Conservation (phyloP, 1,140 invertebrate genomes). For the Psilanteris sp. region DNA sequence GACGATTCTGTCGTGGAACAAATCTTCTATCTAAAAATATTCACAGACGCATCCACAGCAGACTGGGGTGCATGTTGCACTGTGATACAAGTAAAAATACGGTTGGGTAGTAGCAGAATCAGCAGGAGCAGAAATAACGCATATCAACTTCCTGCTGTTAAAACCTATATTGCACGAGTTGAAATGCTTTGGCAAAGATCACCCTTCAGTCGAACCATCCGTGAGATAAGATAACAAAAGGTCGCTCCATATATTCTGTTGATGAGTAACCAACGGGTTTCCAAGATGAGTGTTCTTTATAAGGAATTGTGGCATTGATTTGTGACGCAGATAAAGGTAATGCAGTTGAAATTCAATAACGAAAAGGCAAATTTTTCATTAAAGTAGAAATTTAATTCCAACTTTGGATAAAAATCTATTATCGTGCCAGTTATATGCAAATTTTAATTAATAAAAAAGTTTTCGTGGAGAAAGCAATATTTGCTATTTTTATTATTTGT, state of each 20-base stretch:
- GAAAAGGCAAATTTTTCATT: too few relatives aligned
- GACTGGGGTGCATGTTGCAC: constrained; percentile 29
- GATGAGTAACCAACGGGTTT: constrained; percentile 15
- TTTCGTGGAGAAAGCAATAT: too few relatives aligned
- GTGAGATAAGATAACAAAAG: constrained; percentile 46
- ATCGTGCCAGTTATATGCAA: too few relatives aligned
- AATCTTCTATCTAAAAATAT: constrained; percentile 43
- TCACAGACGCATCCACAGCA: constrained; percentile 24
- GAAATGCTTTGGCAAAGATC: constrained; percentile 41
- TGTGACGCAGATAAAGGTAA: not conserved
- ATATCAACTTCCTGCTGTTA: constrained; percentile 46
- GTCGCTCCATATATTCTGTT: constrained; percentile 21
- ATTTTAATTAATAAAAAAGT: too few relatives aligned
- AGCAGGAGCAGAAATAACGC: constrained; percentile 29
- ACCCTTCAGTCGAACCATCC: constrained; percentile 34
- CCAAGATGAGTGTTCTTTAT: constrained; percentile 26
- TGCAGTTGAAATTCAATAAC: constrained; percentile 1
- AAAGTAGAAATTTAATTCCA: too few relatives aligned
- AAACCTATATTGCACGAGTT: constrained; percentile 18
- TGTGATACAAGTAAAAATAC: constrained; percentile 45
- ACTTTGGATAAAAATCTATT: too few relatives aligned
- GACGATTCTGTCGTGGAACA: constrained; percentile 14
- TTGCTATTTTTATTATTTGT: too few relatives aligned
- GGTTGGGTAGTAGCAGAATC: constrained; percentile 21
- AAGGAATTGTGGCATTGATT: constrained; percentile 31